phyloP scores from a whole-genome alignment of 2,797 vertebrate species.

The Semotilus atromaculatus region DNA sequence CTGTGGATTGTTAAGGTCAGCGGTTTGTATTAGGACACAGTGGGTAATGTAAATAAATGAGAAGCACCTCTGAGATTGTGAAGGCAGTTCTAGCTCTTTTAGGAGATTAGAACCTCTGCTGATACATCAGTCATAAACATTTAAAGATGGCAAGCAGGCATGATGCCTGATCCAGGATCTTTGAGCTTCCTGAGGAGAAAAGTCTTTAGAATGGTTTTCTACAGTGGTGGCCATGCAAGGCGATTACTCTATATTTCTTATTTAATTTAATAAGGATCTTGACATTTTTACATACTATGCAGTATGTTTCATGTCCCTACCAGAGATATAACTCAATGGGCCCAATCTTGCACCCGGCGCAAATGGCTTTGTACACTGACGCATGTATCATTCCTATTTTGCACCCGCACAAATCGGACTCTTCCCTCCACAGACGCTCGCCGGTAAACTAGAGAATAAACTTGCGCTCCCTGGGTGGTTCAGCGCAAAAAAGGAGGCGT shows the following conservation, averaged over 20 bases:
- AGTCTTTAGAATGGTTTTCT: neutral
- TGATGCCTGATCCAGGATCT: neutral
- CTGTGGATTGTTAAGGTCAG: slow-evolving; percentile 13
- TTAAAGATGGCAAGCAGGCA: neutral
- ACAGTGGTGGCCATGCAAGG: slow-evolving; percentile 4
- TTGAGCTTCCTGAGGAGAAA: neutral
- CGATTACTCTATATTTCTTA: neutral
- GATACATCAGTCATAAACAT: slow-evolving; percentile 12
- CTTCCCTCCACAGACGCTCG: too few species aligned
- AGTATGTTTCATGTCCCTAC: neutral
- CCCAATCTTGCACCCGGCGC: too few species aligned
- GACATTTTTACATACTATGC: neutral
- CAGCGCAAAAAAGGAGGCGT: too few species aligned
- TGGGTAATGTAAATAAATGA: slow-evolving; percentile 45
- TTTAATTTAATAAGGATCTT: neutral
- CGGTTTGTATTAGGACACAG: slow-evolving; percentile 50
- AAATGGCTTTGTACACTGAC: too few species aligned
- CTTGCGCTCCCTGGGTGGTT: too few species aligned
- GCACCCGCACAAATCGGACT: too few species aligned
- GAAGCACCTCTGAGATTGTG: slow-evolving; percentile 10
- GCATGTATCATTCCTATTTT: too few species aligned
- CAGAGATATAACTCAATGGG: neutral
- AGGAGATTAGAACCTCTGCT: slow-evolving; percentile 23
- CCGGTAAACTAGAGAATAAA: too few species aligned
- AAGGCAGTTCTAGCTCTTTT: slow-evolving; percentile 36